Evolutionary conservation across 1,140 invertebrate species (phyloP).

Genomic region (Portunus trituberculatus): DNA sequence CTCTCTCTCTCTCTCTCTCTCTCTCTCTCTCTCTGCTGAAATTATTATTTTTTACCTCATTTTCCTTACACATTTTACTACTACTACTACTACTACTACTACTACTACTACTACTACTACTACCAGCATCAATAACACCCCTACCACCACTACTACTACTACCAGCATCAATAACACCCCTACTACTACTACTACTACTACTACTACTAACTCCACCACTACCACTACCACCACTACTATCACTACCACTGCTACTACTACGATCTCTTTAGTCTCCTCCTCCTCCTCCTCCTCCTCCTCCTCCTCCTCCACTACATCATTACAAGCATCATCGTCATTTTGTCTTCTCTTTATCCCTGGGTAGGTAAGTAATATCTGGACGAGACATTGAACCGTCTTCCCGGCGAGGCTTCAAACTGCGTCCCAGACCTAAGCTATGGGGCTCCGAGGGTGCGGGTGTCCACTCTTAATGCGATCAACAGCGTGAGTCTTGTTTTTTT

Average conservation of each 20-base stretch:
- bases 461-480: not conserved
- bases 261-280: not conserved
- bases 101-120: constrained; percentile 22
- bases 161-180: not conserved
- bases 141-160: not conserved
- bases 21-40: constrained; percentile 34
- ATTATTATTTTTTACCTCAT: too few species aligned
- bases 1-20: constrained; percentile 52
- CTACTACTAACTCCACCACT: not conserved
- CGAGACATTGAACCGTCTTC: not conserved
- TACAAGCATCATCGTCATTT: not conserved
- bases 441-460: not conserved
- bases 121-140: not conserved
- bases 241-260: not conserved
- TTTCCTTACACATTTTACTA: not conserved
- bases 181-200: not conserved
- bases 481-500: not conserved
- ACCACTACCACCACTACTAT: not conserved
- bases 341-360: not conserved
- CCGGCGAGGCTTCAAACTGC: not conserved
- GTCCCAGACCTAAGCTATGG: too few species aligned
- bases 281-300: constrained; percentile 1
- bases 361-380: not conserved
- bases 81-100: constrained; percentile 21
- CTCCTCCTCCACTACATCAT: not conserved